Evolutionary conservation across 2,888 invertebrate genomes (phyloP).

Genomic region (Octonoba sinensis): DNA sequence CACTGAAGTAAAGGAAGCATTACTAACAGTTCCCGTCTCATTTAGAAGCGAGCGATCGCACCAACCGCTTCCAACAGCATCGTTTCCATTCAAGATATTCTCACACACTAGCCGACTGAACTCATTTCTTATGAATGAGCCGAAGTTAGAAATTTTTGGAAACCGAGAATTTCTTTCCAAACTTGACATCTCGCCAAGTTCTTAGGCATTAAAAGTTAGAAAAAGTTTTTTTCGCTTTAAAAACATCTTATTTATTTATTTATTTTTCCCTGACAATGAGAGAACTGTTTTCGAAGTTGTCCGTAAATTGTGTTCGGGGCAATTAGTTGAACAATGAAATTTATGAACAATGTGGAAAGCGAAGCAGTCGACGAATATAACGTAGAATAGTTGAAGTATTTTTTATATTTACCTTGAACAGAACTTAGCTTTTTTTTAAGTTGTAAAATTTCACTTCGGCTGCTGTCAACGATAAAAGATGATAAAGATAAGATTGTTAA

Average conservation of each 20-base stretch:
- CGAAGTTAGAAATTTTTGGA: background rate
- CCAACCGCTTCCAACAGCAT: no score
- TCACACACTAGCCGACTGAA: background rate
- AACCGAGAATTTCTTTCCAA: background rate
- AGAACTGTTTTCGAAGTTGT: conserved; percentile 11
- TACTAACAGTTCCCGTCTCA: conserved; percentile 17
- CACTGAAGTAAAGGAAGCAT: conserved; percentile 33
- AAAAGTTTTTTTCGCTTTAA: background rate
- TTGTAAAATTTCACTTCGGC: no score
- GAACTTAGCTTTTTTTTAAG: background rate
- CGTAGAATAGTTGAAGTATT: background rate
- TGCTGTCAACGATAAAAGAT: conserved; percentile 7
- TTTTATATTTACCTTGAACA: conserved; percentile 3
- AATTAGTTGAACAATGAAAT: background rate
- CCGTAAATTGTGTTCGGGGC: conserved; percentile 4
- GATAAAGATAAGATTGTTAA: conserved; percentile 18
- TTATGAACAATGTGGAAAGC: background rate
- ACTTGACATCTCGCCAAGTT: background rate
- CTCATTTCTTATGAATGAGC: background rate
- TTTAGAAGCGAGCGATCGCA: conserved; percentile 16
- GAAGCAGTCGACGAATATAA: conserved; percentile 2
- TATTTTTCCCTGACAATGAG: background rate
- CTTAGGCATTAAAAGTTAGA: background rate
- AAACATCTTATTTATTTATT: no score
- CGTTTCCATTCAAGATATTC: background rate